Percentiles rank a stretch among this genome's conserved stretches.
phyloP scores from a whole-genome alignment of 2,888 invertebrate species.

The Helobdella robusta region DNA sequence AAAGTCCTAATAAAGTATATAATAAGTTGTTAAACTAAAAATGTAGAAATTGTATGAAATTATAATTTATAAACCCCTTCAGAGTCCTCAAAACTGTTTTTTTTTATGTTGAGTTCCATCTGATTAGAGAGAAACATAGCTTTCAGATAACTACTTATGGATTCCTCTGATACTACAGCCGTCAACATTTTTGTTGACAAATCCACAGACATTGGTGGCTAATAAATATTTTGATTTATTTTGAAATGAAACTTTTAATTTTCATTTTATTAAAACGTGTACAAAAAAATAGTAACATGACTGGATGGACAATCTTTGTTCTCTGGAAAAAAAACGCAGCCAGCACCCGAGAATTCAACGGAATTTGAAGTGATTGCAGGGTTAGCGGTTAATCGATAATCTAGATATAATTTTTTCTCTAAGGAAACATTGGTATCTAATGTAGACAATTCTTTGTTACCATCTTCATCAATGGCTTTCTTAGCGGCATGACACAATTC shows the following conservation, averaged over 20 bases:
- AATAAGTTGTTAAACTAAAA: background rate
- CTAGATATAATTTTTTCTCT: background rate
- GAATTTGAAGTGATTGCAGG: background rate
- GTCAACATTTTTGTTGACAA: background rate
- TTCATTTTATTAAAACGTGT: background rate
- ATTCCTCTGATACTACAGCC: background rate
- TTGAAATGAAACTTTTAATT: background rate
- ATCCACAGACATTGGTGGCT: background rate
- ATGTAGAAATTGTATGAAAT: conserved; percentile 9
- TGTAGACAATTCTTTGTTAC: conserved; percentile 7
- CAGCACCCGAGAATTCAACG: background rate
- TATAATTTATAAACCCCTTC: background rate
- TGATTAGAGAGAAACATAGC: background rate
- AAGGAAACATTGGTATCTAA: conserved; percentile 13
- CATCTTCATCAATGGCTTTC: conserved; percentile 19
- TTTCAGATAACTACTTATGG: too few relatives aligned
- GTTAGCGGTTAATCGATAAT: background rate
- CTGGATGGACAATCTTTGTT: background rate
- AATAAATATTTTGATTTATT: background rate
- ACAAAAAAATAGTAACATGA: conserved; percentile 1
- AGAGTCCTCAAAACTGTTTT: background rate
- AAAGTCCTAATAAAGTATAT: conserved; percentile 1
- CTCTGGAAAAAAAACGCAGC: background rate
- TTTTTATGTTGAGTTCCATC: background rate
- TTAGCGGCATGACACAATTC: conserved; percentile 22